Percentiles rank a stretch among this genome's conserved stretches.
These are phyloP conservation scores for Branchinecta lynchi DNA, from an alignment of 1,140 invertebrate species.

Conservation along the genomic window DNA sequence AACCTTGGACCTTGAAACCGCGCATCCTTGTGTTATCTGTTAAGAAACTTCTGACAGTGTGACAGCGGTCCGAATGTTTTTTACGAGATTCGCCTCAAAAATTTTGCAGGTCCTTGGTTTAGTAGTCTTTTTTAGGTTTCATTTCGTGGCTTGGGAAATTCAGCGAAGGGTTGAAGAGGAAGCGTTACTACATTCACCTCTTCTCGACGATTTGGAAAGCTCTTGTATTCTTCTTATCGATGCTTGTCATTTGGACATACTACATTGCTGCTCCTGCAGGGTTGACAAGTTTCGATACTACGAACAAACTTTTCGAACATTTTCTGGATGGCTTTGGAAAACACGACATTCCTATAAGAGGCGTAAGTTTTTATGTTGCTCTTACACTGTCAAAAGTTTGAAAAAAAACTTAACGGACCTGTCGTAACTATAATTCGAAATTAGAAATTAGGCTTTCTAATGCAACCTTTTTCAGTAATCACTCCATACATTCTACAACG, in stretches of 20 bases:
- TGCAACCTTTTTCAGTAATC: too few relatives aligned
- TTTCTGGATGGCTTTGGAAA: conserved; percentile 22
- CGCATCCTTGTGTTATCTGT: too few relatives aligned
- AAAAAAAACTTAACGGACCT: too few relatives aligned
- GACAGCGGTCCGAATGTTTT: too few relatives aligned
- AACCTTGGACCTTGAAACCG: too few relatives aligned
- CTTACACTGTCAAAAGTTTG: neutral
- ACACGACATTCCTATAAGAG: conserved; percentile 22
- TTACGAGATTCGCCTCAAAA: too few relatives aligned
- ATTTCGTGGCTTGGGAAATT: conserved; percentile 29
- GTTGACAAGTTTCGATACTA: conserved; percentile 19
- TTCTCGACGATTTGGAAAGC: conserved; percentile 31
- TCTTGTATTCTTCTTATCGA: conserved; percentile 27
- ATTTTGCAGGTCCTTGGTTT: too few relatives aligned
- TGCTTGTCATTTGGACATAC: conserved; percentile 27
- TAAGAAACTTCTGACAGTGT: too few relatives aligned
- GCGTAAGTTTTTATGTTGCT: conserved; percentile 14
- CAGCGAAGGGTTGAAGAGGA: conserved; percentile 29
- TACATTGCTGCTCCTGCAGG: conserved; percentile 22
- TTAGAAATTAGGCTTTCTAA: too few relatives aligned
- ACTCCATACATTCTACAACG: too few relatives aligned
- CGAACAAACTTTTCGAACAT: conserved; percentile 19
- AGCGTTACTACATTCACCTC: conserved; percentile 34
- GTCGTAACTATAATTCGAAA: too few relatives aligned
- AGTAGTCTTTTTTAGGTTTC: conserved; percentile 23